Conservation (phyloP, 2,888 invertebrate species). For the Lasioglossum vierecki region DNA sequence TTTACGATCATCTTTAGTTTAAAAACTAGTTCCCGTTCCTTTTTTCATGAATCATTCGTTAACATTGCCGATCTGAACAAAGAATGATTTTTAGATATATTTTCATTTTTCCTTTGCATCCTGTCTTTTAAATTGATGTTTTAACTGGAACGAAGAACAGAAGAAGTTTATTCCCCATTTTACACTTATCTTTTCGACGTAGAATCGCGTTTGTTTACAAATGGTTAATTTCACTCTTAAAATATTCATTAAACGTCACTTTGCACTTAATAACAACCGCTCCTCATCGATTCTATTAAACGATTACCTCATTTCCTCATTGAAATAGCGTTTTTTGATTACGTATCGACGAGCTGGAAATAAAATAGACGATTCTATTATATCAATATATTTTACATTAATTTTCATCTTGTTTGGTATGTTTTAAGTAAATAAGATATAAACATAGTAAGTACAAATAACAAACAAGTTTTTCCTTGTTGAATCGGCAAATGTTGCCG, state of each 20-base stretch:
- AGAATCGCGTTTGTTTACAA: not conserved
- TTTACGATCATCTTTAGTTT: not conserved
- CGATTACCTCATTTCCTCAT: not conserved
- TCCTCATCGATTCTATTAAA: not conserved
- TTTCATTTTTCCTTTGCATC: not conserved
- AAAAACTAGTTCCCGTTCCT: not conserved
- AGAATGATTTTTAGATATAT: not conserved
- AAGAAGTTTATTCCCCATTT: not conserved
- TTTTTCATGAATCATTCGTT: not conserved
- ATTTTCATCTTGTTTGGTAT: too few species aligned
- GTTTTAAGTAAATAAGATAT: too few species aligned
- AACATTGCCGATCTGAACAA: not conserved
- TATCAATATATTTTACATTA: too few species aligned
- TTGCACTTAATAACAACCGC: not conserved
- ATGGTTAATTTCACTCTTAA: not conserved
- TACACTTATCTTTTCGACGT: not conserved
- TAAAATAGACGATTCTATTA: not conserved
- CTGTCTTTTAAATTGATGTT: not conserved
- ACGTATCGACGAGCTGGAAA: not conserved
- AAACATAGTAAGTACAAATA: not conserved
- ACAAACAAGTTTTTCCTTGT: not conserved
- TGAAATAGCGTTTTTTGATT: not conserved
- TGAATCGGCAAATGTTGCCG: not conserved
- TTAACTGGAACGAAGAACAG: not conserved
- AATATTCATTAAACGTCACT: not conserved